Conservation (phyloP, 2,888 invertebrate genomes). For the Colostygia pectinataria region DNA sequence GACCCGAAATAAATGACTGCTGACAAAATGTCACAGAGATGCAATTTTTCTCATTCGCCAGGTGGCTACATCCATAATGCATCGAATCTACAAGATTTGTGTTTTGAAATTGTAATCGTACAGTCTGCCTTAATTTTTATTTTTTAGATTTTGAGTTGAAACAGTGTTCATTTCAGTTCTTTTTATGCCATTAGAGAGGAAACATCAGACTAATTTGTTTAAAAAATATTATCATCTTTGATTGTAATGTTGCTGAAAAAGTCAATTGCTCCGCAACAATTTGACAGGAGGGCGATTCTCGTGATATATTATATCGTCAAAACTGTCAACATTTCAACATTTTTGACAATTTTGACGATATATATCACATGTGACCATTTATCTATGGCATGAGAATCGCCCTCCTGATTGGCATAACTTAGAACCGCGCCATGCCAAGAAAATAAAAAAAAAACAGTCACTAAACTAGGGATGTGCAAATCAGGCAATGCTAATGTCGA, state of each 20-base stretch:
- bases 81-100: slow-evolving; percentile 47
- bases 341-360: too few species aligned
- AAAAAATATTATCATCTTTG: too few species aligned
- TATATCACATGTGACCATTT: too few species aligned
- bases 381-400: too few species aligned
- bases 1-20: slow-evolving; percentile 64
- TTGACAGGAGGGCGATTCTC: too few species aligned
- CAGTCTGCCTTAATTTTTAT: neutral
- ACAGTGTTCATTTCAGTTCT: neutral
- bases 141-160: slow-evolving; percentile 1
- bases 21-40: slow-evolving; percentile 70
- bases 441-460: slow-evolving; percentile 1
- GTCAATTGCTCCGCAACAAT: too few species aligned
- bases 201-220: too few species aligned
- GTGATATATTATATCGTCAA: too few species aligned
- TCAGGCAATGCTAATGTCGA: slow-evolving; percentile 21
- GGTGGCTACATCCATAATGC: slow-evolving; percentile 77
- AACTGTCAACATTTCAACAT: too few species aligned
- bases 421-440: neutral
- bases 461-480: slow-evolving; percentile 19
- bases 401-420: too few species aligned
- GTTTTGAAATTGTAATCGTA: slow-evolving; percentile 34
- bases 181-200: too few species aligned
- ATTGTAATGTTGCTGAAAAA: too few species aligned
- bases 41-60: slow-evolving; percentile 76